Conservation (phyloP, 1,140 invertebrate species). For the Vanessa tameamea region DNA sequence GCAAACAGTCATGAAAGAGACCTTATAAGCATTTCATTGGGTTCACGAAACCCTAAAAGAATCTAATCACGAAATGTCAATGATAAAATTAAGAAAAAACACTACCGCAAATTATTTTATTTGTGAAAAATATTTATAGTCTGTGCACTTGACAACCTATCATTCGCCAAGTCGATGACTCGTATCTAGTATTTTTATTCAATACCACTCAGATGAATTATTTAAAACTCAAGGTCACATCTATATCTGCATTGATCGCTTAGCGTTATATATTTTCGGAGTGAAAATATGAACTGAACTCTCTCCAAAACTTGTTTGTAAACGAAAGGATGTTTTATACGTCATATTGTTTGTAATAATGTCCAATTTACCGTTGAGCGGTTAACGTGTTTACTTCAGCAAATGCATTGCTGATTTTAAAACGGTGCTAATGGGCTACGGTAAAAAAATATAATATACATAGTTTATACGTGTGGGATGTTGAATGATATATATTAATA, state of each 20-base stretch:
- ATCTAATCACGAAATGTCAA: no score
- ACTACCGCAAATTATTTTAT: no score
- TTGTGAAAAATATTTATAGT: no score
- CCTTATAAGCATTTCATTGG: no score
- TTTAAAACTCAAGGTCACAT: slow-evolving; percentile 17
- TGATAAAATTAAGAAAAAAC: no score
- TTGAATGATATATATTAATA: background rate
- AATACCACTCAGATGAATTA: slow-evolving; percentile 8
- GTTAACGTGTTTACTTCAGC: slow-evolving; percentile 35
- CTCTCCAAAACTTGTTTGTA: slow-evolving; percentile 13
- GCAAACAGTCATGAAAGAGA: no score
- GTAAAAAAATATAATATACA: background rate
- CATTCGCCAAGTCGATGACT: slow-evolving; percentile 14
- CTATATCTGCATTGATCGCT: background rate
- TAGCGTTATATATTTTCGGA: slow-evolving; percentile 20
- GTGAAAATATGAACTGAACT: slow-evolving; percentile 25
- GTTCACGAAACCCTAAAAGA: no score
- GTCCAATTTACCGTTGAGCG: slow-evolving; percentile 43
- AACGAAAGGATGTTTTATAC: slow-evolving; percentile 26
- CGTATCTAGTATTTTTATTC: slow-evolving; percentile 12
- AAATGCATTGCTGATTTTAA: slow-evolving; percentile 35
- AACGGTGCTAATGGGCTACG: slow-evolving; percentile 9
- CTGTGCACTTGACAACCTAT: background rate
- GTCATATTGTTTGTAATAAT: slow-evolving; percentile 50
- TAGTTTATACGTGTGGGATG: background rate